Conservation (phyloP, 2,113 vertebrate species). For the Varanus salvator region DNA sequence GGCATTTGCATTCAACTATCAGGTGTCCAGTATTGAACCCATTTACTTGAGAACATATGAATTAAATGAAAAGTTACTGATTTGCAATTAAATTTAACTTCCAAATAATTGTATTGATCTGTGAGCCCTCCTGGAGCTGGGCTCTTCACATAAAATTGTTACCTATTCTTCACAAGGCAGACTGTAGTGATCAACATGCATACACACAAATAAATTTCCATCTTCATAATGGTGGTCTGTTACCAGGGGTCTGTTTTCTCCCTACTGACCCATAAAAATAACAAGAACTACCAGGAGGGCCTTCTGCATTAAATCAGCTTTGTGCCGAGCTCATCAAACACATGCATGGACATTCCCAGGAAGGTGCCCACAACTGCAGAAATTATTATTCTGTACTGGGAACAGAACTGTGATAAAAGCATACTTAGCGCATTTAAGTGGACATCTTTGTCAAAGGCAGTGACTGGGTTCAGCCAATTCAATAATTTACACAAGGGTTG, state of each 20-base stretch:
- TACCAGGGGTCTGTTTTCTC: not conserved
- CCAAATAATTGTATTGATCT: conserved; percentile 4
- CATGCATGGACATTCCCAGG: not conserved
- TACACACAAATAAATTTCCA: not conserved
- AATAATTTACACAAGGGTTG: too few species aligned
- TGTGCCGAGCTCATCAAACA: not conserved
- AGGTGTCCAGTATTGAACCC: not conserved
- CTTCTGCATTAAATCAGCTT: not conserved
- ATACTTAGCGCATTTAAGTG: too few species aligned
- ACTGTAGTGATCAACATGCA: not conserved
- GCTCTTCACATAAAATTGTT: not conserved
- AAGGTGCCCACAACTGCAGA: not conserved
- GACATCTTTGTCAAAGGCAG: not conserved
- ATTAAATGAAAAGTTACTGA: not conserved
- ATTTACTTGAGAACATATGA: not conserved
- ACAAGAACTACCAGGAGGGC: not conserved
- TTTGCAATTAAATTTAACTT: not conserved
- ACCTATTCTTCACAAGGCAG: not conserved
- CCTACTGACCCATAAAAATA: not conserved
- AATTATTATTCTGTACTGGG: too few species aligned
- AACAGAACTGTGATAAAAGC: too few species aligned
- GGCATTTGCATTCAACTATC: not conserved
- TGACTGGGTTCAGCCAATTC: too few species aligned
- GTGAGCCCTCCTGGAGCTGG: not conserved
- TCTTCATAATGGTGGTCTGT: not conserved